phyloP scores from a whole-genome alignment of 2,888 invertebrate genomes.

The Hyles lineata region DNA sequence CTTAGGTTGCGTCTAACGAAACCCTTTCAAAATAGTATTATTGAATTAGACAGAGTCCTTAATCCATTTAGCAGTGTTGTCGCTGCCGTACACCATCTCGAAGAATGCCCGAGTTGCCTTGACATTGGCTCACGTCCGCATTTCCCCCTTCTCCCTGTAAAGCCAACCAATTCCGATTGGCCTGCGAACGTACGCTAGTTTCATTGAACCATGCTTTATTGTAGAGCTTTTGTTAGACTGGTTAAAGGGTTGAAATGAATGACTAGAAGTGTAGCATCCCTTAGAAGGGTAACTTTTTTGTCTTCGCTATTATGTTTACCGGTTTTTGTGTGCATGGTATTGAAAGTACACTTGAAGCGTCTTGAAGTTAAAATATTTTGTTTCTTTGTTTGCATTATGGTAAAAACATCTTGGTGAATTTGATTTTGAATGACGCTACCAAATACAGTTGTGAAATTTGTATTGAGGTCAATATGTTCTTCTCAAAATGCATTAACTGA shows the following conservation, averaged over 20 bases:
- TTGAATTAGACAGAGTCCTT: slow-evolving; percentile 8
- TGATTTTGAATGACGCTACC: too few species aligned
- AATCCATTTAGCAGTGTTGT: slow-evolving; percentile 12
- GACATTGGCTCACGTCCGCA: slow-evolving; percentile 20
- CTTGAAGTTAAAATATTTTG: too few species aligned
- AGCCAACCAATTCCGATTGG: background rate
- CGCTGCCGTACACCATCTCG: background rate
- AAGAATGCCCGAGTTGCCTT: slow-evolving; percentile 22
- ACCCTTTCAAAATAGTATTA: background rate
- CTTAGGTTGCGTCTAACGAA: background rate
- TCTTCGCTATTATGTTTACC: slow-evolving; percentile 18
- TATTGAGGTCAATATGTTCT: background rate
- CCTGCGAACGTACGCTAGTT: background rate
- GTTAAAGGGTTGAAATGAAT: slow-evolving; percentile 11
- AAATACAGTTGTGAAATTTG: background rate
- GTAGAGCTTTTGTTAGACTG: background rate
- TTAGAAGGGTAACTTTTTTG: slow-evolving; percentile 17
- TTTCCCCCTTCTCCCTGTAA: slow-evolving; percentile 1
- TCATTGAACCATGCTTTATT: background rate
- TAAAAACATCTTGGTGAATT: too few species aligned
- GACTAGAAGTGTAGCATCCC: slow-evolving; percentile 11
- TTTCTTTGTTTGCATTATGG: too few species aligned
- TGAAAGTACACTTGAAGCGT: background rate
- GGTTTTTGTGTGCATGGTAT: slow-evolving; percentile 3
- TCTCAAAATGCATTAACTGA: background rate